Conservation (phyloP, 2,797 vertebrate species). For the Lagorchestes hirsutus region DNA sequence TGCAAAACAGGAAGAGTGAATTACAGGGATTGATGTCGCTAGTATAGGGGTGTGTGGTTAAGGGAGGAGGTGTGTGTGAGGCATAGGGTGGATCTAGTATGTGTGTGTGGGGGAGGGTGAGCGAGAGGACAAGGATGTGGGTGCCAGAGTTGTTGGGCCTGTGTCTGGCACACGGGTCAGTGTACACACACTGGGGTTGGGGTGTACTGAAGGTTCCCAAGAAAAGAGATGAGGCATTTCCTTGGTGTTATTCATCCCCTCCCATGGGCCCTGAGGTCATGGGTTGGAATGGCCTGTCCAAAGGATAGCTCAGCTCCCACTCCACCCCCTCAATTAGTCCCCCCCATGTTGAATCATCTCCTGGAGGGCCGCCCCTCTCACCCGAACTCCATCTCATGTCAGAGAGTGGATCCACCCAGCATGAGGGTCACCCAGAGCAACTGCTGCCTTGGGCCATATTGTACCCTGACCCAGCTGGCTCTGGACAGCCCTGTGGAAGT, state of each 20-base stretch:
- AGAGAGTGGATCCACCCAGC: neutral
- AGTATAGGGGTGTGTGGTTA: neutral
- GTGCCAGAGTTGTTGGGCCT: neutral
- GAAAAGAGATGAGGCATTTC: slow-evolving; percentile 45
- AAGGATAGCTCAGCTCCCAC: slow-evolving; percentile 41
- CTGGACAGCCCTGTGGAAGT: neutral
- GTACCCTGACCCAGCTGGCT: neutral
- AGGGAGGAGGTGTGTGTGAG: neutral
- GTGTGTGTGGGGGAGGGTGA: neutral
- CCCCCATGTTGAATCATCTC: neutral
- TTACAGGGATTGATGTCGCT: neutral
- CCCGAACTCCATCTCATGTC: neutral
- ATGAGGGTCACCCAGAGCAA: neutral
- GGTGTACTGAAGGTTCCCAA: slow-evolving; percentile 4
- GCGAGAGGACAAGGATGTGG: neutral
- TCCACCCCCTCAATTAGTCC: neutral
- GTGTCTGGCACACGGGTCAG: slow-evolving; percentile 3
- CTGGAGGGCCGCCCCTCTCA: neutral
- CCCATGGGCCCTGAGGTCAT: slow-evolving; percentile 42
- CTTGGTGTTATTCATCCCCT: slow-evolving; percentile 24
- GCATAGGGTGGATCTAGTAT: neutral
- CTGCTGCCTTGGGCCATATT: neutral
- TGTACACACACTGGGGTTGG: neutral
- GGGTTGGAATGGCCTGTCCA: slow-evolving; percentile 14
- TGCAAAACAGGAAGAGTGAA: neutral